Base-by-base conservation (phyloP, 2,113 vertebrate genomes). In the Podilymbus podiceps region DNA sequence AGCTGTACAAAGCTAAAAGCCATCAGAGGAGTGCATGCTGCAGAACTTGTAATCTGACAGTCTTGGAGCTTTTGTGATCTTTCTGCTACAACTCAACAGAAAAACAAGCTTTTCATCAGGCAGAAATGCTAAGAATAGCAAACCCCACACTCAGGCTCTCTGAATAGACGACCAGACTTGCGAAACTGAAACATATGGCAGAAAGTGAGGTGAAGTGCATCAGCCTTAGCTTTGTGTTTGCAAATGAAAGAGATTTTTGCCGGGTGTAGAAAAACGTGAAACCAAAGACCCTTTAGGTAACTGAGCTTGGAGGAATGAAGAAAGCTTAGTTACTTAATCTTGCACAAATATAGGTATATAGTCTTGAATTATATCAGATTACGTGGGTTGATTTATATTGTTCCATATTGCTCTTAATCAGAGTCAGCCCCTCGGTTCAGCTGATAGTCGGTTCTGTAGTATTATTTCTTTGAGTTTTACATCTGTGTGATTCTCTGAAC, bases 41-140 rank as follows among this genome's bases (percentile, higher is more conserved):
- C 73, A 88, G 74, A 85, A 72, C 24, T 42, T 25, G 46, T 52
- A 9, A 55, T 58, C 62, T 58, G 53, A n/a, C 33, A 75, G 50
- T 6, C 74, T 23, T 12, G 44, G 55, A 69, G 75, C 31, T 91
- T 69, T 72, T 88, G 53, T 66, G 62, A 89, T 88, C 53, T 27
- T 80, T 58, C 62, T 81, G 60, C 69, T 66, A 24, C 49, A 69
- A 23, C 24, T 44, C 6, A 1, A 50, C 52, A 68, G 60, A 72
- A 95, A 95, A 89, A 55, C 62, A 79, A 92, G 78, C 24, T 88
- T 92, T 85, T 89, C 33, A 64, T 87, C 87, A 73, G 53, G 52
- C 73, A 92, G 62, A 66, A 83, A 20, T 8, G 58, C 77, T 92
- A 53, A 89, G 79, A 87, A 91, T 88, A 92, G 74, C 63, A 47